Evolutionary conservation across 1,140 invertebrate species (phyloP).

Genomic region (Lutraria rhynchaena): DNA sequence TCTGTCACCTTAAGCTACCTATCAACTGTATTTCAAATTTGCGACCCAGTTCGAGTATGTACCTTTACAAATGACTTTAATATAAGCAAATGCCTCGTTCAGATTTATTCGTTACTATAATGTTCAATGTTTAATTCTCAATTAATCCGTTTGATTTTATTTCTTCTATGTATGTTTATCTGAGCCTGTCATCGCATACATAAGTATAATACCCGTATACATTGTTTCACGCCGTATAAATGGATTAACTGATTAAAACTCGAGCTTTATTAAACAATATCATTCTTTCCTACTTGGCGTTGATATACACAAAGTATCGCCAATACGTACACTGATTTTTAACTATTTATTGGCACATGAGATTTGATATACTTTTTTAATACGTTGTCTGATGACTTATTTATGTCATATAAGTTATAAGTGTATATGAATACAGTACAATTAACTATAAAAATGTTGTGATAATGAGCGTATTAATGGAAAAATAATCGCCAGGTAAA

Average conservation of each 20-base stretch:
- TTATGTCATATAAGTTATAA: neutral
- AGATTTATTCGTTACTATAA: too few species aligned
- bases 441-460: too few species aligned
- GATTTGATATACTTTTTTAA: neutral
- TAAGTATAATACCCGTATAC: constrained; percentile 13
- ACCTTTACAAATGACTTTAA: too few species aligned
- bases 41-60: too few species aligned
- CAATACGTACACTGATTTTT: neutral
- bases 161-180: constrained; percentile 11
- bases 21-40: too few species aligned
- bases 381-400: neutral
- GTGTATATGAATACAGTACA: too few species aligned
- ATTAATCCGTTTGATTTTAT: constrained; percentile 33
- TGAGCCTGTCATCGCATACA: constrained; percentile 8
- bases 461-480: too few species aligned
- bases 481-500: too few species aligned
- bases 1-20: too few species aligned
- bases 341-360: neutral
- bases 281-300: neutral
- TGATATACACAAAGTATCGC: too few species aligned
- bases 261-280: constrained; percentile 16
- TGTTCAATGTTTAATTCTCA: constrained; percentile 11
- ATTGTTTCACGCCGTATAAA: constrained; percentile 42
- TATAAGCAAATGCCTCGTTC: too few species aligned
- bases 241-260: constrained; percentile 52